phyloP scores from a whole-genome alignment of 2,797 vertebrate genomes.

The Oophaga sylvatica region DNA sequence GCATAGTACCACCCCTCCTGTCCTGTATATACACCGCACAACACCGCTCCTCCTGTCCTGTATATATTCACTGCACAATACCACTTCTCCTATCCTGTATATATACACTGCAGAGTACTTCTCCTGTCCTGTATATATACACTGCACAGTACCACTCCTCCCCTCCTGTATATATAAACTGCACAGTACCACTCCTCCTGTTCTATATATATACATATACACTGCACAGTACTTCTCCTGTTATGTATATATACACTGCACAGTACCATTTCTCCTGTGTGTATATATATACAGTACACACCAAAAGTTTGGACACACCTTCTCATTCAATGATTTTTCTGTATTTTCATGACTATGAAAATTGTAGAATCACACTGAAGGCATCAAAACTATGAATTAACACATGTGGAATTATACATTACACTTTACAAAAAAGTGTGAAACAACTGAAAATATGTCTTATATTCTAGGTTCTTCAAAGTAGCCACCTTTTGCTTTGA shows the following conservation, averaged over 20 bases:
- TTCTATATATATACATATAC: background rate
- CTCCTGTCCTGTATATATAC: background rate
- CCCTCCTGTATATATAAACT: background rate
- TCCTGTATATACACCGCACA: background rate
- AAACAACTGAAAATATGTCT: no score
- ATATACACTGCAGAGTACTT: background rate
- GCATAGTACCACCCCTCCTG: background rate
- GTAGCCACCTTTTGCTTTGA: no score
- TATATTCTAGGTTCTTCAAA: no score
- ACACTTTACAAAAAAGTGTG: no score
- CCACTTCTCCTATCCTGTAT: background rate
- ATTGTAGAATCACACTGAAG: no score
- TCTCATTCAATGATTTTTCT: no score
- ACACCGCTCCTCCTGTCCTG: background rate
- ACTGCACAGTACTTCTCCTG: background rate
- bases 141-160: constrained; percentile 5
- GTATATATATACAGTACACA: no score
- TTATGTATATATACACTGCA: background rate
- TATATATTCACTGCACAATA: background rate
- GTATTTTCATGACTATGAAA: no score
- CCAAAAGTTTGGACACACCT: no score
- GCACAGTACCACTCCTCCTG: background rate
- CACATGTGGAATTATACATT: no score
- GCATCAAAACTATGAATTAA: no score
- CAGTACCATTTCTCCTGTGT: background rate